A percentile compares a stretch with the other conserved stretches of the same genome.
phyloP scores from a whole-genome alignment of 2,888 invertebrate species.

The Poecilobothrus nobilitatus region DNA sequence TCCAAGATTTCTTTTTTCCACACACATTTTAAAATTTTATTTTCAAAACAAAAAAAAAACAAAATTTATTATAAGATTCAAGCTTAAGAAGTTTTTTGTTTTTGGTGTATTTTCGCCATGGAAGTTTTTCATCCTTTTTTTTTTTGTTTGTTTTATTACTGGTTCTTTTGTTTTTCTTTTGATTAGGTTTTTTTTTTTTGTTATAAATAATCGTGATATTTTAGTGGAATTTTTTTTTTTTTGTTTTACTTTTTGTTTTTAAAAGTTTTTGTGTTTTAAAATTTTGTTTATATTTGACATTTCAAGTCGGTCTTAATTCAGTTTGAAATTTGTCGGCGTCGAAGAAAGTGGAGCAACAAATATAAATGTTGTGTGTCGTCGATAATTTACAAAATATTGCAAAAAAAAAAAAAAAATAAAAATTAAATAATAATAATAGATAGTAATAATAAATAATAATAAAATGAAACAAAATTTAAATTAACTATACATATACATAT shows the following conservation, averaged over 20 bases:
- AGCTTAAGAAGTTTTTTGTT: not conserved
- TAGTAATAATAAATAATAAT: no score
- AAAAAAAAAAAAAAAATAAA: no score
- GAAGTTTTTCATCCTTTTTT: no score
- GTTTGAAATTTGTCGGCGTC: slow-evolving; percentile 1
- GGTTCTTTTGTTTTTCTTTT: no score
- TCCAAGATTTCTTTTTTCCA: not conserved
- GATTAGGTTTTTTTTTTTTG: not conserved
- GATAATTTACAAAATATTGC: no score
- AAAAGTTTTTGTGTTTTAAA: not conserved
- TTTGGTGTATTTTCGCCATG: no score
- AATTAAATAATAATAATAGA: no score
- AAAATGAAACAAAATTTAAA: no score
- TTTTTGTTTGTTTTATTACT: no score
- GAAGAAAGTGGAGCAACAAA: not conserved
- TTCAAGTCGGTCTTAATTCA: slow-evolving; percentile 1
- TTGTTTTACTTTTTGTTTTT: not conserved
- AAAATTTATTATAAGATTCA: not conserved
- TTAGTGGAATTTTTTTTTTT: not conserved
- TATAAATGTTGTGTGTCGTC: no score
- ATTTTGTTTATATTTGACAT: not conserved
- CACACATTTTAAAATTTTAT: no score
- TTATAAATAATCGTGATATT: not conserved
- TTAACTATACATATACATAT: no score
- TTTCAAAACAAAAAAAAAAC: slow-evolving; percentile 6